Evolutionary conservation across 2,888 invertebrate species (phyloP).

Genomic region (Bombylius major): DNA sequence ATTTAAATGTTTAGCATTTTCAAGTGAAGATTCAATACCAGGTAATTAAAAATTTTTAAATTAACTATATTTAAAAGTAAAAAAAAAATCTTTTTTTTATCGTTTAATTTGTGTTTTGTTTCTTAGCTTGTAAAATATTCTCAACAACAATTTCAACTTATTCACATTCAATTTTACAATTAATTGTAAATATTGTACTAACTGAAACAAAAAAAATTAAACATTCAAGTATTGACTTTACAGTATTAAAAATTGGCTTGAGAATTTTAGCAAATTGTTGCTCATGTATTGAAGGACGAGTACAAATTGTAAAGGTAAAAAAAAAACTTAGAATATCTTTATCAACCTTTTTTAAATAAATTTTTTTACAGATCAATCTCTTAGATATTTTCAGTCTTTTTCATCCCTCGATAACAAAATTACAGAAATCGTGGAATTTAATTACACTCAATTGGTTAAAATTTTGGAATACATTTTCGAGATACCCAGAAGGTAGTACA

Average conservation of each 20-base stretch:
- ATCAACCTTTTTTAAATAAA: neutral
- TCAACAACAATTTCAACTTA: slow-evolving; percentile 20
- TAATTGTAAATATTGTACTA: slow-evolving; percentile 23
- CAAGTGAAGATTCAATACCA: slow-evolving; percentile 29
- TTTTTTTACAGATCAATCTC: slow-evolving; percentile 18
- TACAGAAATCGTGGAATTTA: slow-evolving; percentile 21
- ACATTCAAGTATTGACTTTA: slow-evolving; percentile 14
- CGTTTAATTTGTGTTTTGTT: too few species aligned
- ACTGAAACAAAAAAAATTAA: slow-evolving; percentile 24
- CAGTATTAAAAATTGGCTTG: slow-evolving; percentile 21
- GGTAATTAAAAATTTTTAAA: slow-evolving; percentile 3
- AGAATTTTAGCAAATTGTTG: slow-evolving; percentile 30
- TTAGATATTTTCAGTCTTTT: slow-evolving; percentile 28
- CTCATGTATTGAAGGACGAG: slow-evolving; percentile 30
- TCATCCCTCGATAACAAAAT: slow-evolving; percentile 23
- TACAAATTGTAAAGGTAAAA: slow-evolving; percentile 23
- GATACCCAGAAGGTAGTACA: slow-evolving; percentile 26
- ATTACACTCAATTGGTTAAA: slow-evolving; percentile 26
- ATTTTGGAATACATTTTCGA: slow-evolving; percentile 32
- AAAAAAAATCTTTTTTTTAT: too few species aligned
- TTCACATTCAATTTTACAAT: slow-evolving; percentile 26
- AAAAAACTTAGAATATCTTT: neutral
- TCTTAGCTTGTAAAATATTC: slow-evolving; percentile 27
- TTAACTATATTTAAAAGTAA: too few species aligned
- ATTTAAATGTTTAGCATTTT: slow-evolving; percentile 22